Base-by-base conservation (phyloP, 2,113 vertebrate species). In the Xiphophorus maculatus region DNA sequence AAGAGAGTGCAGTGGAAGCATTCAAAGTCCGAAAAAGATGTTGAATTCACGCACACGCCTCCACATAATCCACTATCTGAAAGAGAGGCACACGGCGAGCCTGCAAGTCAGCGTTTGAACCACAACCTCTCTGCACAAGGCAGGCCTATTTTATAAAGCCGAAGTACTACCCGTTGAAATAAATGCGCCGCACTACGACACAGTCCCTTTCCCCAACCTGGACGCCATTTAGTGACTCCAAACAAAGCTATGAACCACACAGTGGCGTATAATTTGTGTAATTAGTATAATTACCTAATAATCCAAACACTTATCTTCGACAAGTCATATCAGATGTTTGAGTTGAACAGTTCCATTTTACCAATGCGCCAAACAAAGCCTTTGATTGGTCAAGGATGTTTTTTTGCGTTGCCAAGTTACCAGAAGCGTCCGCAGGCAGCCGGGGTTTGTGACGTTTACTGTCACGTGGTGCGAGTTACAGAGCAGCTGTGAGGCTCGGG, bases 311-410 rank as follows among this genome's bases (percentile, higher is more conserved):
- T 48, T 27, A 19, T 66, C 48, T 0, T 8, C n/a, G 7, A 32
- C 15, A 33, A 29, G 17, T 71, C 82, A 69, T 37, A 70, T 33
- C 60, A 69, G 27, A 63, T 37, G 48, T n/a, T 25, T n/a, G 51
- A 69, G 40, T 25, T 2, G 8, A 40, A 29, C 6, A 12, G 28
- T 71, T 79, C 40, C 35, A n/a, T 22, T 37, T 87, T 90, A 93
- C 76, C 80, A 90, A 88, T 94, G 88, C 93, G 93, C 92, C 58
- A 17, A 75, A 7, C 63, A 4, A 27, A 19, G 76, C 44, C 1
- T 83, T 44, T 92, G 91, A 95, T 95, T 94, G 94, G 94, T 73
- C 85, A 29, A 32, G 4, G n/a, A 64, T 73, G 83, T 89, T 93
- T 42, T 35, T 89, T 89, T 84, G 75, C 42, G 94, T 95, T 94